A percentile compares a stretch with the other conserved stretches of the same genome.
Conservation (phyloP, 2,888 invertebrate species). For the Cepaea hortensis region DNA sequence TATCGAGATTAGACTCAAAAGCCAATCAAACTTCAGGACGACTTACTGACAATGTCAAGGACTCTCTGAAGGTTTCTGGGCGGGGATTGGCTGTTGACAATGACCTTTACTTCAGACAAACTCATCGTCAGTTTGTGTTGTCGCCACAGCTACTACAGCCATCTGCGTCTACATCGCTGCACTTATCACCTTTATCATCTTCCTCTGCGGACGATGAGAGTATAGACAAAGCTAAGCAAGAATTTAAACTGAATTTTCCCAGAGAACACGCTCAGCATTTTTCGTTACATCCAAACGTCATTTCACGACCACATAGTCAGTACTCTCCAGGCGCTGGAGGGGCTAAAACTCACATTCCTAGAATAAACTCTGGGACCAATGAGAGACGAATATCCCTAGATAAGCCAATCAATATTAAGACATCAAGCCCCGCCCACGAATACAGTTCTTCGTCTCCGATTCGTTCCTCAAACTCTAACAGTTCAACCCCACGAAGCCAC, state of each 20-base stretch:
- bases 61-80: not conserved
- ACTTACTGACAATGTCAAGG: slow-evolving; percentile 2
- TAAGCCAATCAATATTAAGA: slow-evolving; percentile 15
- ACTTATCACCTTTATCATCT: slow-evolving; percentile 14
- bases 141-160: not conserved
- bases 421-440: slow-evolving; percentile 3
- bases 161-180: not conserved
- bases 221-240: not conserved
- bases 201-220: not conserved
- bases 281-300: not conserved
- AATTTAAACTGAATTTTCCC: not conserved
- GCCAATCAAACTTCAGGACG: not conserved
- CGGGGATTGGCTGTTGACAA: not conserved
- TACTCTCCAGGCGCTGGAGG: not conserved
- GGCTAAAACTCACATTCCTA: not conserved
- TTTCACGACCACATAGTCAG: not conserved
- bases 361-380: not conserved
- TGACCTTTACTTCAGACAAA: not conserved
- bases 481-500: slow-evolving; percentile 34
- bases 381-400: slow-evolving; percentile 1
- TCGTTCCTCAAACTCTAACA: slow-evolving; percentile 13
- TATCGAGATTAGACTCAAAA: not conserved
- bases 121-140: not conserved
- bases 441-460: slow-evolving; percentile 4
- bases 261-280: not conserved